Evolutionary conservation across 2,797 vertebrate genomes (phyloP).

Genomic region (Galagoides demidoff): DNA sequence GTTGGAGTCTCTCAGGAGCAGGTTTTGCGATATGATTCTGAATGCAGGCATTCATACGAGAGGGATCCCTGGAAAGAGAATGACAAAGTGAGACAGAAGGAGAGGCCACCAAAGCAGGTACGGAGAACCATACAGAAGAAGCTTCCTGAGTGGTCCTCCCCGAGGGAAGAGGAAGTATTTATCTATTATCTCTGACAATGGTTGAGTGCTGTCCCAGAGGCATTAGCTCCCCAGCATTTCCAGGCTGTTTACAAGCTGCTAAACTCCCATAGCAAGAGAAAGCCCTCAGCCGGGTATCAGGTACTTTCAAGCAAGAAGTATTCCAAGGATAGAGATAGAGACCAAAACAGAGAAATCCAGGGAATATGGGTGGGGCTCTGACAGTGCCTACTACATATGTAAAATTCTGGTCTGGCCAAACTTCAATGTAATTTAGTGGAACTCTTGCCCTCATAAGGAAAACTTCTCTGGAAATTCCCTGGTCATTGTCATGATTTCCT

Average conservation of each 20-base stretch:
- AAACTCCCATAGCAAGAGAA: background rate
- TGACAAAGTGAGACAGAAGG: background rate
- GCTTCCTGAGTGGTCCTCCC: background rate
- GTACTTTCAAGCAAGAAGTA: background rate
- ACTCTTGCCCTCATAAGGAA: background rate
- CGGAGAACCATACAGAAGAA: background rate
- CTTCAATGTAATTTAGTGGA: too few species aligned
- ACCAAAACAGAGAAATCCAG: background rate
- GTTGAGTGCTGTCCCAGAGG: background rate
- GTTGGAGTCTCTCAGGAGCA: background rate
- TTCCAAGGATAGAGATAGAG: background rate
- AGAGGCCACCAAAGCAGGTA: background rate
- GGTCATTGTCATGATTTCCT: background rate
- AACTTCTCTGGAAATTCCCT: slow-evolving; percentile 24
- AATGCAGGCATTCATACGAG: background rate
- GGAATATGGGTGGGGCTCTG: background rate
- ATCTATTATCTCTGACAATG: background rate
- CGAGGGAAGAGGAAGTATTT: background rate
- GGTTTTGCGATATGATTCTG: background rate
- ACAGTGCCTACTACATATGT: background rate
- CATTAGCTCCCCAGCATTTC: background rate
- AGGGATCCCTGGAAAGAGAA: background rate
- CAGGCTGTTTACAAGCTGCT: background rate
- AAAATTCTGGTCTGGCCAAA: background rate
- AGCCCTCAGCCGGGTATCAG: background rate